Evolutionary conservation across 2,113 vertebrate species (phyloP).

Genomic region (Colossoma macropomum): DNA sequence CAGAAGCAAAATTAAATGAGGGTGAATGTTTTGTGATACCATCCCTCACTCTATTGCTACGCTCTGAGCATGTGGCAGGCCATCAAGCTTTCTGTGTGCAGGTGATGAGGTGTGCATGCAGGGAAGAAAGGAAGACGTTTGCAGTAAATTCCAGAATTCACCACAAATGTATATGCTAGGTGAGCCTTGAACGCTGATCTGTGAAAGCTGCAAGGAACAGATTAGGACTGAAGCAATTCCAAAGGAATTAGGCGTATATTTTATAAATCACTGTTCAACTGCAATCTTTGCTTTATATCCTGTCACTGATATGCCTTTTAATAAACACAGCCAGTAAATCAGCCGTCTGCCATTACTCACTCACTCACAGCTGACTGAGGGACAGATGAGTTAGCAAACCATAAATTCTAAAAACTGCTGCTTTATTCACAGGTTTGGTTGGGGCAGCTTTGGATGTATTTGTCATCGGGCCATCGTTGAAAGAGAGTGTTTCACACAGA

Average conservation of each 20-base stretch:
- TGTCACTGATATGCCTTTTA: not conserved
- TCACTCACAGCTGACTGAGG: not conserved
- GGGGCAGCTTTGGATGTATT: not conserved
- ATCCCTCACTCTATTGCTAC: slow-evolving; percentile 11
- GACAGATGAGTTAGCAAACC: not conserved
- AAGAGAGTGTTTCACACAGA: not conserved
- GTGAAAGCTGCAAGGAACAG: not conserved
- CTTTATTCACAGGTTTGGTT: not conserved
- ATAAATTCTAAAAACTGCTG: not conserved
- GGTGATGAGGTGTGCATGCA: slow-evolving; percentile 20
- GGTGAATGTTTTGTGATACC: slow-evolving; percentile 42
- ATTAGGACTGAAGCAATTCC: not conserved
- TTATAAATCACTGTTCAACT: not conserved
- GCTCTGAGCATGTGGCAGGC: not conserved
- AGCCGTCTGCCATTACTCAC: not conserved
- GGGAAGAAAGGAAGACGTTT: slow-evolving; percentile 25
- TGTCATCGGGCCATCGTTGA: not conserved
- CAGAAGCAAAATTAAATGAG: slow-evolving; percentile 62
- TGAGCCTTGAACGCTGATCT: not conserved
- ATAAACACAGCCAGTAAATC: not conserved
- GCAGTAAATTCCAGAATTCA: not conserved
- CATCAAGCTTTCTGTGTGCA: slow-evolving; percentile 4
- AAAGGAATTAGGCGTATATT: not conserved
- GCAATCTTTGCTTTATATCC: not conserved
- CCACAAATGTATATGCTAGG: not conserved